Conservation (phyloP, 2,888 invertebrate genomes). For the Epistrophella euchroma region DNA sequence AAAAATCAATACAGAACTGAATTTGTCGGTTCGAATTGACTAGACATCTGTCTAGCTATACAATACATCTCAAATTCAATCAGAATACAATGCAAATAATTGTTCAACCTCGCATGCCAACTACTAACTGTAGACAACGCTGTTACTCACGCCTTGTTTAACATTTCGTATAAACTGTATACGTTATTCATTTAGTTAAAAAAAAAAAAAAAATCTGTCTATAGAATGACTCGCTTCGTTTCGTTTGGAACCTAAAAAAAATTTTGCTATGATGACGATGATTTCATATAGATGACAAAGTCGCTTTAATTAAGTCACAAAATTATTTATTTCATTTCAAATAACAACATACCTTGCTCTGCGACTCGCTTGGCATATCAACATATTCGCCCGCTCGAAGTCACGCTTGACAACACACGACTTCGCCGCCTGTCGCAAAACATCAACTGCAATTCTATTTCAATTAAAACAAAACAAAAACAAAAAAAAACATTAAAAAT, state of each 20-base stretch:
- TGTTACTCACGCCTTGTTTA: conserved; percentile 6
- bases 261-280: conserved; percentile 47
- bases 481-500: conserved; percentile 36
- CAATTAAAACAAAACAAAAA: conserved; percentile 19
- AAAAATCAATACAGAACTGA: neutral
- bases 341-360: conserved; percentile 80
- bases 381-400: conserved; percentile 91
- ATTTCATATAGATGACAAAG: conserved; percentile 24
- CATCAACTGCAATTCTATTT: conserved; percentile 90
- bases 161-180: conserved; percentile 1
- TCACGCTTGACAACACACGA: conserved; percentile 95
- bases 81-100: conserved; percentile 26
- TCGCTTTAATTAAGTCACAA: conserved; percentile 37
- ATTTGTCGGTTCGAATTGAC: neutral
- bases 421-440: conserved; percentile 93
- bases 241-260: neutral
- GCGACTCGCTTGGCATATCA: conserved; percentile 92
- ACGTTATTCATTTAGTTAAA: neutral
- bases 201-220: neutral
- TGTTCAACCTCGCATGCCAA: conserved; percentile 6
- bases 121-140: neutral
- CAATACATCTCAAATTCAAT: neutral
- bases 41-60: neutral
- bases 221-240: neutral
- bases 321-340: conserved; percentile 40